Conservation (phyloP, 1,140 invertebrate species). For the Zaprionus kolodkinae region DNA sequence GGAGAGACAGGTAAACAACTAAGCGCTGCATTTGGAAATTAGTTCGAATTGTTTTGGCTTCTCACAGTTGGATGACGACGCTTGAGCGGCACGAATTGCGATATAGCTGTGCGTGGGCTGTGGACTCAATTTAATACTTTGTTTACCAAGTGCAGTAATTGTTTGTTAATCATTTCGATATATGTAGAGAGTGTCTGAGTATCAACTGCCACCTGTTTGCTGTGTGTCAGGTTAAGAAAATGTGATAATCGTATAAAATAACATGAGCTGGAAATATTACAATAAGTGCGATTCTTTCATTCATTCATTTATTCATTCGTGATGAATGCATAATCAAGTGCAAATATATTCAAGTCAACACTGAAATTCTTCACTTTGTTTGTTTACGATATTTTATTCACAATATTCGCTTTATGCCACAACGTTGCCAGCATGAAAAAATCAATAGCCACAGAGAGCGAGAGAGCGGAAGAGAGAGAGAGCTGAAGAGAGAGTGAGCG, state of each 20-base stretch:
- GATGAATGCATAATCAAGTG: constrained; percentile 25
- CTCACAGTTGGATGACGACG: constrained; percentile 53
- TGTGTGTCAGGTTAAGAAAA: no score
- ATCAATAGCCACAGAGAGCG: constrained; percentile 61
- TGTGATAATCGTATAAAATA: no score
- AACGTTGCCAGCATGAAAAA: constrained; percentile 67
- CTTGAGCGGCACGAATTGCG: constrained; percentile 43
- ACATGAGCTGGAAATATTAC: background rate
- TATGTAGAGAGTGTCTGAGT: no score
- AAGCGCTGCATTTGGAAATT: constrained; percentile 40
- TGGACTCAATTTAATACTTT: constrained; percentile 2
- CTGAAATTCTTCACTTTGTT: constrained; percentile 16
- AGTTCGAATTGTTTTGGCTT: constrained; percentile 31
- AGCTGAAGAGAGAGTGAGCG: constrained; percentile 13
- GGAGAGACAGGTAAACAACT: constrained; percentile 46
- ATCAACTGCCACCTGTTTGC: no score
- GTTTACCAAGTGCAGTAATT: background rate
- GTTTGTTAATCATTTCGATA: background rate
- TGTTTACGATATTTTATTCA: constrained; percentile 50
- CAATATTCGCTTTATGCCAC: constrained; percentile 23
- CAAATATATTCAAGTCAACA: constrained; percentile 9
- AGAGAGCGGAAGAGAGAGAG: constrained; percentile 4
- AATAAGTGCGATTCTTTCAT: constrained; percentile 12
- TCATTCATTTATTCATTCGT: background rate
- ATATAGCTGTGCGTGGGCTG: background rate